phyloP scores from a whole-genome alignment of 1,140 invertebrate genomes.

The Babylonia areolata region DNA sequence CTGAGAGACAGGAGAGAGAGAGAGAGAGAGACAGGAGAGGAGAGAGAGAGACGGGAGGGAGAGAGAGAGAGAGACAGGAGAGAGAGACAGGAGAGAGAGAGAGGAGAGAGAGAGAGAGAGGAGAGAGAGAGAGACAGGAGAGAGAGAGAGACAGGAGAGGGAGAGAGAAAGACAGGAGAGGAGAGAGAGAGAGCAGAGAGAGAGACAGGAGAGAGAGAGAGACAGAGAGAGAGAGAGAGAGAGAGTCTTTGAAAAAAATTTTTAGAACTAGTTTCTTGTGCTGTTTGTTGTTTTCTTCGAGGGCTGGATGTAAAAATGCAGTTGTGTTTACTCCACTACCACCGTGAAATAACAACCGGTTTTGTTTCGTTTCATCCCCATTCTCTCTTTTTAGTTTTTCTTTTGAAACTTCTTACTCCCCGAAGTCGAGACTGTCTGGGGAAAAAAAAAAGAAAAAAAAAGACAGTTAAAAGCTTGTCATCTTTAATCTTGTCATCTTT shows the following conservation, averaged over 20 bases:
- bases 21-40: constrained; percentile 20
- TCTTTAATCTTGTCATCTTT: too few species aligned
- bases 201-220: background rate
- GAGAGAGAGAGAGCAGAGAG: background rate
- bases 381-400: too few species aligned
- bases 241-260: background rate
- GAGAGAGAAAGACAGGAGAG: background rate
- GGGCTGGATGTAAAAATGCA: too few species aligned
- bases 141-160: background rate
- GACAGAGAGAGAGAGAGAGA: background rate
- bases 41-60: constrained; percentile 40
- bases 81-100: background rate
- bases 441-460: background rate
- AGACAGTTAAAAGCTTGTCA: too few species aligned
- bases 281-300: too few species aligned
- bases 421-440: background rate
- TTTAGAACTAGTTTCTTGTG: too few species aligned
- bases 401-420: too few species aligned
- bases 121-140: background rate
- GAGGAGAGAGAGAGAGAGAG: constrained; percentile 14
- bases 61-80: constrained; percentile 33
- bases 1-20: constrained; percentile 23
- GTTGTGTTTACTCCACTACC: too few species aligned
- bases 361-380: too few species aligned
- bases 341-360: too few species aligned